phyloP scores from a whole-genome alignment of 2,888 invertebrate genomes.

The Isotomurus palustris region DNA sequence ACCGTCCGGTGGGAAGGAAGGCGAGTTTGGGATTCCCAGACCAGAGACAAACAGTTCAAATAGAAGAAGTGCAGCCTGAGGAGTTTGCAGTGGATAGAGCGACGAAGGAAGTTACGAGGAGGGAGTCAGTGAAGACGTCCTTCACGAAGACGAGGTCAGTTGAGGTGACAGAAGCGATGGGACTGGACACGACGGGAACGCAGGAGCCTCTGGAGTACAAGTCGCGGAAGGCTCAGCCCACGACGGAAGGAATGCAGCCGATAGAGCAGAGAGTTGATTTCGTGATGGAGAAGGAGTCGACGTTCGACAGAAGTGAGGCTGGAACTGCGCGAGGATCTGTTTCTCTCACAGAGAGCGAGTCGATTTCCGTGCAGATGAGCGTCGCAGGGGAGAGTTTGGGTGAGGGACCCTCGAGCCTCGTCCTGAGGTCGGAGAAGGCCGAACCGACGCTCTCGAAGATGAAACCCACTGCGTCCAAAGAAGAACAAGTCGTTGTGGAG shows the following conservation, averaged over 20 bases:
- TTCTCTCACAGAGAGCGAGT: not conserved
- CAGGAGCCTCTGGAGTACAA: not conserved
- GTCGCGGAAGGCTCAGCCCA: not conserved
- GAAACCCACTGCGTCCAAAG: not conserved
- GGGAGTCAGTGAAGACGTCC: not conserved
- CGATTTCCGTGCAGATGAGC: not conserved
- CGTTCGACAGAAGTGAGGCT: not conserved
- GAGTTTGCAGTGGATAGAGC: not conserved
- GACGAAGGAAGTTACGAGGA: not conserved
- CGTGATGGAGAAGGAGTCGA: conserved; percentile 2
- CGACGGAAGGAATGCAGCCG: not conserved
- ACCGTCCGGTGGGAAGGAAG: not conserved
- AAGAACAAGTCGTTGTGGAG: not conserved
- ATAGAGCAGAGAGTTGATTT: not conserved
- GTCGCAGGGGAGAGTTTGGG: not conserved
- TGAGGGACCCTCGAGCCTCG: not conserved
- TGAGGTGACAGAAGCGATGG: not conserved
- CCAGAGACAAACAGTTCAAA: not conserved
- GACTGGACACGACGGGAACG: not conserved
- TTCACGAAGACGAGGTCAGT: not conserved
- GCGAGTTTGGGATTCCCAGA: not conserved
- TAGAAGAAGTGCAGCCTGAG: not conserved
- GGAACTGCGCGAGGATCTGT: not conserved
- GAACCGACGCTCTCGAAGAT: not conserved
- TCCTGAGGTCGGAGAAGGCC: not conserved